Base-by-base conservation (phyloP, 2,113 vertebrate genomes). In the Zosterops pallidus region DNA sequence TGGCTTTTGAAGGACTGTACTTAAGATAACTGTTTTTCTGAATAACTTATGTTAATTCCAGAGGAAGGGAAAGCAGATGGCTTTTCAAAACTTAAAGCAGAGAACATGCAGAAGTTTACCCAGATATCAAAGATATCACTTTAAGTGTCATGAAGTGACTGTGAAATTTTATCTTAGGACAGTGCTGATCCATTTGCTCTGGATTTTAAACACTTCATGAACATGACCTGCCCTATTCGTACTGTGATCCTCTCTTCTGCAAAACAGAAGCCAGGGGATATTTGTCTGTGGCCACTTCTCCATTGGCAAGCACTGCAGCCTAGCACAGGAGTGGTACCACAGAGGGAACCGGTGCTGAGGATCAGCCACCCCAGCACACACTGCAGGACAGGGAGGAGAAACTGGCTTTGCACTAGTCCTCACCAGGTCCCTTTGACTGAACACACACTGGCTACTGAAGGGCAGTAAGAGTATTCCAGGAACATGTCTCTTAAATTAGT, bases 331-430 rank as follows among this genome's bases (percentile, higher is more conserved):
- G 21, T 11, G 19, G n/a, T 24, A 71, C 24, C 52, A 53, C 8
- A 41, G 46, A 47, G 35, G 8, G 12, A 44, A 76, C 21, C 2
- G 47, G 29, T 4, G 24, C 33, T 57, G 57, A 39, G 41, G 37
- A 49, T 31, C 22, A 79, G 88, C 39, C 25, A 39, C 5, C 5
- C 6, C 33, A 46, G 11, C 21, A 24, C 1, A 5, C 0, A 0
- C 0, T 68, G 39, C 35, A 64, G 35, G 49, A 52, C 29, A 33
- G 22, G 7, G 2, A 74, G n/a, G 59, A 63, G 12, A 50, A 31
- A 37, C 18, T 23, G 47, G 53, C 55, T 72, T 4, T 20, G 31
- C 28, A 62, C 17, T n/a, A 28, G 28, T 21, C 52, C 56, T 74
- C 12, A 6, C 9, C n/a, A 35, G 24, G 25, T 80, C 79, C 23